These are phyloP conservation scores for Ceratina japonica DNA, from an alignment of 1,140 invertebrate genomes.

Conservation along the genomic window DNA sequence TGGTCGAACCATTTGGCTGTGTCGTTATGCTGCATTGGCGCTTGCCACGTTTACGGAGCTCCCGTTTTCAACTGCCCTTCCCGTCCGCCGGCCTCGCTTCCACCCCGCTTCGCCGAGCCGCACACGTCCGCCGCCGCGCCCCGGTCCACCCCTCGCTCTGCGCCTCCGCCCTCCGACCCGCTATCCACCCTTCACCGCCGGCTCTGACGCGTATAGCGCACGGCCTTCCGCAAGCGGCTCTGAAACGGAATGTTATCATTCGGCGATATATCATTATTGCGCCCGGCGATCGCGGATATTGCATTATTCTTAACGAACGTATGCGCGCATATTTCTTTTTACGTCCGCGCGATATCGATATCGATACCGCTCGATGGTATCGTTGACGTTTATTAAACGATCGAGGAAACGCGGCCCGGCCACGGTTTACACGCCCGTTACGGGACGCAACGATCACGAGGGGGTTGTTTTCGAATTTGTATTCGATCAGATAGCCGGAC, in stretches of 20 bases:
- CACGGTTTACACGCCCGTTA: slow-evolving; percentile 22
- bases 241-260: slow-evolving; percentile 74
- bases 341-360: neutral
- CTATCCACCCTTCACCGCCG: slow-evolving; percentile 22
- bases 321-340: slow-evolving; percentile 48
- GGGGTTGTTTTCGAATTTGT: slow-evolving; percentile 29
- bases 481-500: slow-evolving; percentile 2
- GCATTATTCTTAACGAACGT: slow-evolving; percentile 69
- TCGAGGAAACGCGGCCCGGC: neutral
- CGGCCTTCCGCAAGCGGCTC: slow-evolving; percentile 37
- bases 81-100: slow-evolving; percentile 25
- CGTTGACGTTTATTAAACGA: slow-evolving; percentile 51
- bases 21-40: slow-evolving; percentile 74
- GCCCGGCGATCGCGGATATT: slow-evolving; percentile 64
- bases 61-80: slow-evolving; percentile 59
- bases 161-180: slow-evolving; percentile 15
- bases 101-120: slow-evolving; percentile 42
- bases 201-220: slow-evolving; percentile 17
- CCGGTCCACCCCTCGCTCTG: slow-evolving; percentile 24
- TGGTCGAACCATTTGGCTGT: slow-evolving; percentile 73
- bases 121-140: neutral
- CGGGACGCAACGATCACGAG: slow-evolving; percentile 5
- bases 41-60: slow-evolving; percentile 69
- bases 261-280: slow-evolving; percentile 72
- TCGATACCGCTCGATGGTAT: slow-evolving; percentile 38